phyloP scores from a whole-genome alignment of 2,797 vertebrate species.

The Scleropages formosus region DNA sequence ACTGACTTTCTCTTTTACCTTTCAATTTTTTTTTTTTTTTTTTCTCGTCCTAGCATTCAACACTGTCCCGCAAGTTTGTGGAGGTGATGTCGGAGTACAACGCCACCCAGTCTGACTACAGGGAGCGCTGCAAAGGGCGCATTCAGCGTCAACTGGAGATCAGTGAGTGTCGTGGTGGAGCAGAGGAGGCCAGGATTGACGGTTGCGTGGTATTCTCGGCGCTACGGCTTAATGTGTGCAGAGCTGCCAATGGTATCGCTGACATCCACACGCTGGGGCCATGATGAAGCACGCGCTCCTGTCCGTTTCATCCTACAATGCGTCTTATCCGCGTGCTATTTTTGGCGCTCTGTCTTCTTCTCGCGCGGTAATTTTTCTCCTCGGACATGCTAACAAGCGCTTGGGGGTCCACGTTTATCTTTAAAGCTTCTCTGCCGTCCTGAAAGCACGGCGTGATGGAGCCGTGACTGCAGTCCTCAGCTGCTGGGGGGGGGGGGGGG shows the following conservation, averaged over 20 bases:
- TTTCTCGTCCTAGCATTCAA: conserved; percentile 78
- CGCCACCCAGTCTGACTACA: conserved; percentile 90
- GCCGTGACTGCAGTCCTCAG: not conserved
- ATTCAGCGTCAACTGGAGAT: conserved; percentile 97
- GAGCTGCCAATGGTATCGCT: too few relatives aligned
- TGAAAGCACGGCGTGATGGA: not conserved
- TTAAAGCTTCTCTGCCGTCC: not conserved
- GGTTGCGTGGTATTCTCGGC: too few relatives aligned
- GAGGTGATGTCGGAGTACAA: conserved; percentile 99
- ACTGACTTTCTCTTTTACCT: not conserved
- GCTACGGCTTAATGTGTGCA: too few relatives aligned
- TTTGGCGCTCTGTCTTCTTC: too few relatives aligned
- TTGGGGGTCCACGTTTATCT: not conserved
- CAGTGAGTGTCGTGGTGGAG: conserved; percentile 74
- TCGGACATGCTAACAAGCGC: too few relatives aligned
- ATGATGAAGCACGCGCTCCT: too few relatives aligned
- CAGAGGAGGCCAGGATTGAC: not conserved
- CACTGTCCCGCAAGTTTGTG: conserved; percentile 92
- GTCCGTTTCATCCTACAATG: too few relatives aligned
- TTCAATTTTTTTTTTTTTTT: not conserved
- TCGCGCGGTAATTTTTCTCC: too few relatives aligned
- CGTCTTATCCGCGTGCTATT: too few relatives aligned
- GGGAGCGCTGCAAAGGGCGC: conserved; percentile 93
- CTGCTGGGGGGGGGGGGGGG: too few relatives aligned
- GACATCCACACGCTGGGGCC: too few relatives aligned